phyloP scores from a whole-genome alignment of 2,888 invertebrate species.

The Drosophila tanythrix region DNA sequence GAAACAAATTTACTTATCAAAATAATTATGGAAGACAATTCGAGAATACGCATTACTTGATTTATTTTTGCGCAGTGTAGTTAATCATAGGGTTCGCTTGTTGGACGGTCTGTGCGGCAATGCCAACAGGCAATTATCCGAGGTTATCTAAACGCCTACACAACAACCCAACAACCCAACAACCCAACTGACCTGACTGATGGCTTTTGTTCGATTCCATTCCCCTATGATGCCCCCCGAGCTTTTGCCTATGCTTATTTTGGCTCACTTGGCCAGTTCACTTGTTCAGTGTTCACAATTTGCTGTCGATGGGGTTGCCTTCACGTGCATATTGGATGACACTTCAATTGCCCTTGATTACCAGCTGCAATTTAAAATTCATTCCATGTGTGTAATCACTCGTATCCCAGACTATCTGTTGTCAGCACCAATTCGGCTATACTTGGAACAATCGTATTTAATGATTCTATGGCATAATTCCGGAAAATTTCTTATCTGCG shows the following conservation, averaged over 20 bases:
- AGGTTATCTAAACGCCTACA: conserved; percentile 8
- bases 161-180: background rate
- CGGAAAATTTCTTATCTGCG: background rate
- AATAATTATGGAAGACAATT: too few relatives aligned
- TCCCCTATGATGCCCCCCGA: background rate
- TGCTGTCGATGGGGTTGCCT: background rate
- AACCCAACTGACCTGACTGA: background rate
- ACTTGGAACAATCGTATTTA: background rate
- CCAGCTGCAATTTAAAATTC: background rate
- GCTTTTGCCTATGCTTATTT: background rate
- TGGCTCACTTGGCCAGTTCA: background rate
- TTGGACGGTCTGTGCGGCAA: conserved; percentile 10
- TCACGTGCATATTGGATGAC: background rate
- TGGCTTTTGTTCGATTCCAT: background rate
- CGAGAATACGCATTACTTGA: background rate
- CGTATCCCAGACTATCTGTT: background rate
- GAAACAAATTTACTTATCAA: too few relatives aligned
- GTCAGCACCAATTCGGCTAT: background rate
- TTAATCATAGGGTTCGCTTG: background rate
- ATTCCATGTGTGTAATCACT: background rate
- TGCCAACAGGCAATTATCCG: conserved; percentile 31
- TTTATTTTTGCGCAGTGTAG: background rate
- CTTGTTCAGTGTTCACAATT: background rate
- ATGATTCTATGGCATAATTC: background rate
- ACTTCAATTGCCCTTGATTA: background rate